Conservation (phyloP, 2,888 invertebrate genomes). For the Drosophila peninsularis region DNA sequence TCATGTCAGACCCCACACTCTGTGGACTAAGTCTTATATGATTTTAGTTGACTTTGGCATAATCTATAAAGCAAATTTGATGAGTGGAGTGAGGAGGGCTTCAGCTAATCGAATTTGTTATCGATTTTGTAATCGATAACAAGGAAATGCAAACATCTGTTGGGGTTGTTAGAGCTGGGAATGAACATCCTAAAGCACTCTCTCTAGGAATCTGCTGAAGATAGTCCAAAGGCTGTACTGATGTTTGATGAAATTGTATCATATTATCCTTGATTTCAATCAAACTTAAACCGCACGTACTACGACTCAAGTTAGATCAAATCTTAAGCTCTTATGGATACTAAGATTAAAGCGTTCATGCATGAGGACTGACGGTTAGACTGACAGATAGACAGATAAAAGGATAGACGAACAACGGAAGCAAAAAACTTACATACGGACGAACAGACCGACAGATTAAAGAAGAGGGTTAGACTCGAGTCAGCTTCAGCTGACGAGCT, state of each 20-base stretch:
- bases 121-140: not conserved
- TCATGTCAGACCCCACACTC: not conserved
- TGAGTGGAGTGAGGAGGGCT: not conserved
- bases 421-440: not conserved
- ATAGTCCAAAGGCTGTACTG: not conserved
- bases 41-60: not conserved
- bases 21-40: not conserved
- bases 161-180: too few relatives aligned
- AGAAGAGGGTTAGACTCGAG: not conserved
- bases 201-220: not conserved
- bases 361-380: not conserved
- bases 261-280: not conserved
- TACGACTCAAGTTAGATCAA: not conserved
- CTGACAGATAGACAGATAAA: not conserved
- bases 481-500: rapidly evolving
- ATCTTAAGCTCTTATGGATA: not conserved
- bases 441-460: not conserved
- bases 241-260: not conserved
- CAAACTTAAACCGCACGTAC: not conserved
- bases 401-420: not conserved
- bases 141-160: too few relatives aligned
- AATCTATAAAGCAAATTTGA: not conserved
- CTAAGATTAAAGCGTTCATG: not conserved
- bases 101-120: not conserved
- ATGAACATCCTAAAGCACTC: too few relatives aligned